Evolutionary conservation across 2,888 invertebrate genomes (phyloP).

Genomic region (Acanthoscelides obtectus): DNA sequence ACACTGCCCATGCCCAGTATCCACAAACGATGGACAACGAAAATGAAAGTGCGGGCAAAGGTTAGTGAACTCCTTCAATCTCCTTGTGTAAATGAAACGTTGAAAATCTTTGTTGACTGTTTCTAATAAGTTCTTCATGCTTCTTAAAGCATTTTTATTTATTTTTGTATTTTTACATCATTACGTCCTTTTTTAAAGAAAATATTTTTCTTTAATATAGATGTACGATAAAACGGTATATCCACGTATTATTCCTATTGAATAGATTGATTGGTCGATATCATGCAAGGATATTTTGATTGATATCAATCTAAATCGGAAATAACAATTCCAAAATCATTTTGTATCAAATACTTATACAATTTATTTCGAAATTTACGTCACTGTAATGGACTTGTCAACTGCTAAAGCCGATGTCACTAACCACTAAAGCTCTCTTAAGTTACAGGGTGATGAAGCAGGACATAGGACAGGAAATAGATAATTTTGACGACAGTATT

Average conservation of each 20-base stretch:
- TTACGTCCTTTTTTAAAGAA: background rate
- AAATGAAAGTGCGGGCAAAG: conserved; percentile 21
- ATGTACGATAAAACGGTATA: background rate
- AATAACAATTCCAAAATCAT: no score
- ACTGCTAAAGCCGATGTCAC: no score
- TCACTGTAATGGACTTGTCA: no score
- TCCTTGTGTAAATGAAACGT: background rate
- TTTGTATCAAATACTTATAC: no score
- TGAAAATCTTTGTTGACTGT: background rate
- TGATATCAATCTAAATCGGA: conserved; percentile 1
- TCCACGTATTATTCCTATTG: background rate
- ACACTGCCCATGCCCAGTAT: conserved; percentile 12
- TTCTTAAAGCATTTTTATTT: background rate
- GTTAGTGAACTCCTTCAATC: conserved; percentile 14
- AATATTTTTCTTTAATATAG: background rate
- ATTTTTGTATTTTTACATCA: no score
- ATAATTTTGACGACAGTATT: no score
- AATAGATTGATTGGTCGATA: background rate
- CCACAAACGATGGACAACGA: conserved; percentile 24
- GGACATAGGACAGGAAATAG: no score
- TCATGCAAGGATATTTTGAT: conserved; percentile 1
- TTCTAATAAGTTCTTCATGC: no score
- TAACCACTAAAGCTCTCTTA: no score
- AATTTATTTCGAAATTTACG: no score
- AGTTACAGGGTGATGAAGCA: no score